A percentile compares a stretch with the other conserved stretches of the same genome.
Conservation (phyloP, 2,797 vertebrate species). For the Chlorospingus semifuscus region DNA sequence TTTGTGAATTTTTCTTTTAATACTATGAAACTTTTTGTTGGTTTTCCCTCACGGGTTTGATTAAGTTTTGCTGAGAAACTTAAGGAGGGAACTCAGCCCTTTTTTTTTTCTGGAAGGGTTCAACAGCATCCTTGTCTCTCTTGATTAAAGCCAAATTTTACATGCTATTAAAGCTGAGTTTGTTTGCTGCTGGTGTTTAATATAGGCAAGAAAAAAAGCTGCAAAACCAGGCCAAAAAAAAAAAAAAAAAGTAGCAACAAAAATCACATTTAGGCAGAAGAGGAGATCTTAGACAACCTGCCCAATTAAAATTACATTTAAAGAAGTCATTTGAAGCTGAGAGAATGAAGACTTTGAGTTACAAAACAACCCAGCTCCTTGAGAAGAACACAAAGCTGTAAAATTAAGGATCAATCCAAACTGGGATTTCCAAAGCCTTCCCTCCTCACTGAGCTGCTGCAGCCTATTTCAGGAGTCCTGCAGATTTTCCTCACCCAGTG, state of each 20-base stretch:
- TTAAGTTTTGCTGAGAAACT: neutral
- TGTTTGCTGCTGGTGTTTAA: neutral
- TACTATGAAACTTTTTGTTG: neutral
- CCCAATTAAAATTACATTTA: neutral
- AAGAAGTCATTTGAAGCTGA: neutral
- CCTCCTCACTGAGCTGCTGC: neutral
- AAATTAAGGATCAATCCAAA: neutral
- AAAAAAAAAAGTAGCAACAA: neutral
- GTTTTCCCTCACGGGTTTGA: neutral
- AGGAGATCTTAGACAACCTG: neutral
- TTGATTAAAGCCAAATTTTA: neutral
- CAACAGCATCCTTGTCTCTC: neutral
- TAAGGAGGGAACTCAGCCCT: neutral
- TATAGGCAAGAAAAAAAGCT: neutral
- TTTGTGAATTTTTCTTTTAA: neutral
- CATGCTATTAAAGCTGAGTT: neutral
- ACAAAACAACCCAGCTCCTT: neutral
- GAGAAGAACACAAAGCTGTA: neutral
- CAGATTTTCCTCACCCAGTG: neutral
- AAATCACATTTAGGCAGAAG: neutral
- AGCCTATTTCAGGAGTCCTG: neutral
- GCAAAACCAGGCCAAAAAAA: neutral
- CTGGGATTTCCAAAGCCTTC: neutral
- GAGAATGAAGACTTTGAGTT: neutral
- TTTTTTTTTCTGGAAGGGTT: neutral